Conservation (phyloP, 2,888 invertebrate genomes). For the Apodemia zela region DNA sequence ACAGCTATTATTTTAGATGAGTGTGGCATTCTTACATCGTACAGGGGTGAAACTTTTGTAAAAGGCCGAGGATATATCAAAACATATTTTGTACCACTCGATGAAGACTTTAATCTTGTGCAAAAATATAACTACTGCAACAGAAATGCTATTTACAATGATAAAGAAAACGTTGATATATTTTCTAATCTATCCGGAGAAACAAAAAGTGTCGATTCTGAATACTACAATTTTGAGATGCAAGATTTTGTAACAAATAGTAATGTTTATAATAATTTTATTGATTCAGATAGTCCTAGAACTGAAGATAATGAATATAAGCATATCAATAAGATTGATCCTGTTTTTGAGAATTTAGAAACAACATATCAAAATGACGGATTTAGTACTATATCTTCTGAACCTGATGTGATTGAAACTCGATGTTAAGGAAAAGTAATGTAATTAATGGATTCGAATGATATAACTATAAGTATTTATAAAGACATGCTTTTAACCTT, state of each 20-base stretch:
- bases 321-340: slow-evolving; percentile 23
- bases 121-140: slow-evolving; percentile 54
- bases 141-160: background rate
- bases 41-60: slow-evolving; percentile 85
- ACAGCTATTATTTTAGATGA: slow-evolving; percentile 85
- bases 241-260: slow-evolving; percentile 40
- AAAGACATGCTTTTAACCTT: background rate
- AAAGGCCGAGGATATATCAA: slow-evolving; percentile 86
- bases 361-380: slow-evolving; percentile 33
- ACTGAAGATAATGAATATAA: slow-evolving; percentile 24
- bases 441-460: slow-evolving; percentile 27
- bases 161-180: background rate
- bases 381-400: slow-evolving; percentile 40
- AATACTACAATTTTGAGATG: slow-evolving; percentile 39
- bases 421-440: slow-evolving; percentile 42
- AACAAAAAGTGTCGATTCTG: slow-evolving; percentile 34
- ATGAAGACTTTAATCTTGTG: slow-evolving; percentile 79
- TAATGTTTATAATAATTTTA: slow-evolving; percentile 13
- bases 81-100: slow-evolving; percentile 86
- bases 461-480: slow-evolving; percentile 22
- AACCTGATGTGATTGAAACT: slow-evolving; percentile 52
- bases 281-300: slow-evolving; percentile 17
- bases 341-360: slow-evolving; percentile 22
- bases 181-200: slow-evolving; percentile 24
- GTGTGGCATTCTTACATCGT: slow-evolving; percentile 84